These are phyloP conservation scores for Cerastis leucographa DNA, from an alignment of 2,888 invertebrate species.

Conservation along the genomic window DNA sequence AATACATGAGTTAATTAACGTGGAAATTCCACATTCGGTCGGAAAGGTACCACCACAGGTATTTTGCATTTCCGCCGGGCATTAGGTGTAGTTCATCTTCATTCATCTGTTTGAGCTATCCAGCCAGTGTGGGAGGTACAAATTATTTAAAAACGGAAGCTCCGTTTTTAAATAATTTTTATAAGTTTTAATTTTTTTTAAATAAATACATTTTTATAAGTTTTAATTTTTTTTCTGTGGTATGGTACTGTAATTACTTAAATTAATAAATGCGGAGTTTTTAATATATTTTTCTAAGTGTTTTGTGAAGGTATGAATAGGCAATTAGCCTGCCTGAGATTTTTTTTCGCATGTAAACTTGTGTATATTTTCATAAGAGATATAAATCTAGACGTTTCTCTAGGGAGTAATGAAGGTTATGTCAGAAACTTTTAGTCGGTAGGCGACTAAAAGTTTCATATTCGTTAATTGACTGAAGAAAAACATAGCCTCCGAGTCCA, in stretches of 20 bases:
- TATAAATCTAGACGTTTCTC: background rate
- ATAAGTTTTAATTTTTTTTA: too few relatives aligned
- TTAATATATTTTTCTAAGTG: background rate
- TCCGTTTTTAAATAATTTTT: too few relatives aligned
- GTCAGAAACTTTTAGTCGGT: background rate
- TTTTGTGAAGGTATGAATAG: background rate
- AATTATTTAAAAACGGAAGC: background rate
- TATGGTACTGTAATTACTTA: too few relatives aligned
- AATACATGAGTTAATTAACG: conserved; percentile 1
- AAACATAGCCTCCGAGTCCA: background rate
- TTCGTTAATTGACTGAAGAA: background rate
- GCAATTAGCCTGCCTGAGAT: background rate
- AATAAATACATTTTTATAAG: too few relatives aligned
- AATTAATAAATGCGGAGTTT: background rate
- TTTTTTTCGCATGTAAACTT: too few relatives aligned
- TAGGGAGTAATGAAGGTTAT: background rate
- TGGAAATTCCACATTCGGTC: background rate
- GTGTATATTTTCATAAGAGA: too few relatives aligned
- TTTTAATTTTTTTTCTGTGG: too few relatives aligned
- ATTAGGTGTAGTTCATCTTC: conserved; percentile 14
- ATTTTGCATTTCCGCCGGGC: conserved; percentile 23
- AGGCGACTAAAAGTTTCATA: background rate
- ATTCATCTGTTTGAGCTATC: background rate
- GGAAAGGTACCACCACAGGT: background rate
- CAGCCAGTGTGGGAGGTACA: background rate